Evolutionary conservation across 2,888 invertebrate genomes (phyloP), one percentile per base, ranked within the genome.

Genomic region (Strigamia transsilvanica): DNA sequence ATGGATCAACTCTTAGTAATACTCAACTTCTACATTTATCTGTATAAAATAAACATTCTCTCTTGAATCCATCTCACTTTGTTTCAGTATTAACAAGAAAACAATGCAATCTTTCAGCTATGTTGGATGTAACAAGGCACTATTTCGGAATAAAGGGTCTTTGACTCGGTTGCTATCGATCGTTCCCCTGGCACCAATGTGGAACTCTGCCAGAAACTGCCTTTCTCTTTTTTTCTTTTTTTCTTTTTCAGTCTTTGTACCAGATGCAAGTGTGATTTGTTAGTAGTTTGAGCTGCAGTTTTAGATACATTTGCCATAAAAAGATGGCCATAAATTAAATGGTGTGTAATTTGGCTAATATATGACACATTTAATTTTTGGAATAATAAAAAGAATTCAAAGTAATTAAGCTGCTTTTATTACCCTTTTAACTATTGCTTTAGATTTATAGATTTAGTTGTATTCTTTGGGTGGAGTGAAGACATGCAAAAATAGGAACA

Each of bases 141-240:
- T 27, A n/a, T 73, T 73, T 73, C 73, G 32, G 73, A 73, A 73
- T 73, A 73, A 73, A 73, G 38, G 73, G 27, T 73, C 73, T 73
- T 73, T 73, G 73, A 73, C 73, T 73, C 73, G 9, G 61, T 21
- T 32, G 21, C 73, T 73, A 73, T 73, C 73, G 73, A 73, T 73
- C 73, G 73, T 73, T 73, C 73, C 73, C 73, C 73, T 73, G 73
- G 15, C 73, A 73, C 73, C 73, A 73, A 73, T 73, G 73, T 73
- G 73, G 73, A 73, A 73, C 12, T 32, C 73, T 73, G 73, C 73
- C 73, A 73, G 27, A 73, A 73, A 12, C n/a, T 27, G 23, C 0
- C 32, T 73, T 18, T 73, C 5, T 32, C 32, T 32, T 32, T 15
- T 32, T 9, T 73, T 2, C 32, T 56, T 18, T 18, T 18, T 18